Evolutionary conservation across 1,140 invertebrate species (phyloP).

Genomic region (Drosophila nebulosa): DNA sequence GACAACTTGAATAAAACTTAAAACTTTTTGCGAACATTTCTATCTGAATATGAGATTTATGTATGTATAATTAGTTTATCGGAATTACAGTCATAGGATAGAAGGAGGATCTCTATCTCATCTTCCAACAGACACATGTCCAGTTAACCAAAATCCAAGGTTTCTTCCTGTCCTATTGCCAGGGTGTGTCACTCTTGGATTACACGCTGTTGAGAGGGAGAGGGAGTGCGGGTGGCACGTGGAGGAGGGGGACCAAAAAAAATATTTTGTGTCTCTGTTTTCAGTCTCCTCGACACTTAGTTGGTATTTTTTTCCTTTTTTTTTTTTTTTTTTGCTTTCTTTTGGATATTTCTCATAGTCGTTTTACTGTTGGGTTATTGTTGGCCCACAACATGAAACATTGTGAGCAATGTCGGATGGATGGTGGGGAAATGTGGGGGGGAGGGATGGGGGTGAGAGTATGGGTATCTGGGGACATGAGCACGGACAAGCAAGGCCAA

Average conservation of each 20-base stretch:
- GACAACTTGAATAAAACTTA: too few relatives aligned
- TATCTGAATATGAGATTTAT: too few relatives aligned
- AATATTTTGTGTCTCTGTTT: background rate
- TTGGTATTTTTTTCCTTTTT: background rate
- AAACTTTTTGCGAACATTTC: too few relatives aligned
- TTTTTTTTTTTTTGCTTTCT: background rate
- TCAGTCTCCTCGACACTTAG: background rate
- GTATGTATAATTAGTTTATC: too few relatives aligned
- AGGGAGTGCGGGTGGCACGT: too few relatives aligned
- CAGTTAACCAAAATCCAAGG: background rate
- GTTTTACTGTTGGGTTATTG: background rate
- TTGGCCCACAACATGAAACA: conserved; percentile 41
- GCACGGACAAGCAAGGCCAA: conserved; percentile 65
- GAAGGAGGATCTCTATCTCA: too few relatives aligned
- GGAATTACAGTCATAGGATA: too few relatives aligned
- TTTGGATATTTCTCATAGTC: background rate
- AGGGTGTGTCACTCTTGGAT: background rate
- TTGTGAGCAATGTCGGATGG: conserved; percentile 17
- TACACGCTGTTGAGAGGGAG: background rate
- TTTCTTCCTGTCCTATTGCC: background rate
- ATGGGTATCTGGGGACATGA: conserved; percentile 25
- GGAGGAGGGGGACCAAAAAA: background rate
- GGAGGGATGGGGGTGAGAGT: background rate
- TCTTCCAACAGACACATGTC: background rate
- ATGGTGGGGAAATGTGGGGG: background rate